A percentile compares a stretch with the other conserved stretches of the same genome.
Conservation (phyloP, 2,888 invertebrate species). For the Parochlus steinenii region DNA sequence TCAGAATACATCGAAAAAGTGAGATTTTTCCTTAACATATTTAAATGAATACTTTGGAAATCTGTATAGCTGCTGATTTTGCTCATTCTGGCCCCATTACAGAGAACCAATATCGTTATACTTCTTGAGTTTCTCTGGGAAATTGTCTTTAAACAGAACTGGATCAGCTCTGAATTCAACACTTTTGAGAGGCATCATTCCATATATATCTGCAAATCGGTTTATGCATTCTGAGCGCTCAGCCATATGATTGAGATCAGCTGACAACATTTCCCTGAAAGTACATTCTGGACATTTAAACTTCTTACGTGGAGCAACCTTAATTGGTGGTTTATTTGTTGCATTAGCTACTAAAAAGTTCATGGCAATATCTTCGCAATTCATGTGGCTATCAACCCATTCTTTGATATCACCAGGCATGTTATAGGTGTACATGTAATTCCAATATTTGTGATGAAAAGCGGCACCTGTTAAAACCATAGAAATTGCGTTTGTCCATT, state of each 20-base stretch:
- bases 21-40: too few species aligned
- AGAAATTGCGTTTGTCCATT: conserved; percentile 86
- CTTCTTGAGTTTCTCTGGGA: conserved; percentile 69
- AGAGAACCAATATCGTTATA: conserved; percentile 83
- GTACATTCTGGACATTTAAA: conserved; percentile 93
- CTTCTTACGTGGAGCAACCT: conserved; percentile 88
- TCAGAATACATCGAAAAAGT: too few species aligned
- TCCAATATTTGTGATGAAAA: conserved; percentile 95
- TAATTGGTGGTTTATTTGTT: conserved; percentile 86
- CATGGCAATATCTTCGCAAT: conserved; percentile 97
- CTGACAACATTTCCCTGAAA: conserved; percentile 85
- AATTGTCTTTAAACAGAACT: conserved; percentile 72
- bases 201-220: conserved; percentile 58
- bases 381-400: conserved; percentile 92
- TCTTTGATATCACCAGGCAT: conserved; percentile 71
- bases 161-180: conserved; percentile 94
- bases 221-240: conserved; percentile 84
- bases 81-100: too few species aligned
- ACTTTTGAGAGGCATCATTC: conserved; percentile 69
- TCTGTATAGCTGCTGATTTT: too few species aligned
- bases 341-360: conserved; percentile 89
- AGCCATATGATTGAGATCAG: conserved; percentile 83
- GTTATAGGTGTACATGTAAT: conserved; percentile 76
- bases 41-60: too few species aligned
- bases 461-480: conserved; percentile 95